phyloP scores from a whole-genome alignment of 2,797 vertebrate genomes.

The Micropoecilia bifurca region DNA sequence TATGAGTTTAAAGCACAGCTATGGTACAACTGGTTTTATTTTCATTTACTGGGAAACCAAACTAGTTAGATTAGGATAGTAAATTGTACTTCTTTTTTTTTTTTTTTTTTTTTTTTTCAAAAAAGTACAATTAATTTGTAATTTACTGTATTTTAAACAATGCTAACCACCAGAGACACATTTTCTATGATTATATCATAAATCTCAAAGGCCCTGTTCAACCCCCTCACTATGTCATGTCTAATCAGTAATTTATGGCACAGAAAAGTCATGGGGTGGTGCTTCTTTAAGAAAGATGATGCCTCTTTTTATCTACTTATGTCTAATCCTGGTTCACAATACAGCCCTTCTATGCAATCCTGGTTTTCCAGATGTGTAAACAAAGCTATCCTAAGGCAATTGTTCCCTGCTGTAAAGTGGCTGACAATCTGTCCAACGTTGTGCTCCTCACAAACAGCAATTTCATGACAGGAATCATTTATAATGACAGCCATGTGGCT shows the following conservation, averaged over 20 bases:
- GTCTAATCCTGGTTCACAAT: conserved; percentile 30
- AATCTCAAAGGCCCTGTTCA: conserved; percentile 59
- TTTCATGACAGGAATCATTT: conserved; percentile 64
- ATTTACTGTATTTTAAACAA: conserved; percentile 55
- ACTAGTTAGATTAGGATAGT: not conserved
- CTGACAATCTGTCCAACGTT: conserved; percentile 61
- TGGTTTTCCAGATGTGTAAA: conserved; percentile 55
- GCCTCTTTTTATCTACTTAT: conserved; percentile 53
- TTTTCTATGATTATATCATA: conserved; percentile 59
- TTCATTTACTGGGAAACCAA: not conserved
- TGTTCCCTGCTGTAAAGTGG: conserved; percentile 57
- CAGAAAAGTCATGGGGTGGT: conserved; percentile 51
- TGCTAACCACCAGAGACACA: conserved; percentile 59
- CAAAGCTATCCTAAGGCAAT: conserved; percentile 61
- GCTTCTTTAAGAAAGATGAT: conserved; percentile 66
- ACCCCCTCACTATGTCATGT: conserved; percentile 65
- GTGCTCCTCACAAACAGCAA: conserved; percentile 55
- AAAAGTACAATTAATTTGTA: not conserved
- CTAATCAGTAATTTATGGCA: conserved; percentile 67
- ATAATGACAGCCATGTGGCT: conserved; percentile 58
- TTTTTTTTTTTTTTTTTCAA: not conserved
- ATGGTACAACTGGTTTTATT: not conserved
- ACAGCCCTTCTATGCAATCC: conserved; percentile 23
- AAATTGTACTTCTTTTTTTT: not conserved
- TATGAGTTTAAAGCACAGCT: not conserved